Evolutionary conservation across 2,113 vertebrate species (phyloP).

Genomic region (Pelobates fuscus): DNA sequence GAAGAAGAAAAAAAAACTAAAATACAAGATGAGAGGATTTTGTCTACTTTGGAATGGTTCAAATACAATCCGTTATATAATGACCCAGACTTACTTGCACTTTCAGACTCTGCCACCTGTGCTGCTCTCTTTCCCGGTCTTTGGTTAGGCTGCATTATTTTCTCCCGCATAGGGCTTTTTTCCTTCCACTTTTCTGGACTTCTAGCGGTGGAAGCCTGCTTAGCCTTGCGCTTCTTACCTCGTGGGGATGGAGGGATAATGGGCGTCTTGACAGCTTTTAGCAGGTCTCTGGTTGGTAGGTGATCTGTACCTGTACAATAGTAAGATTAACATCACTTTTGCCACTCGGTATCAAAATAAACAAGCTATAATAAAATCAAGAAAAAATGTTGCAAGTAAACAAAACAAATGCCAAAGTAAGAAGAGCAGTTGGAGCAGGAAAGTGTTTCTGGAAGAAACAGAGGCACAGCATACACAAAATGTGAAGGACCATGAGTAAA

Average conservation of each 20-base stretch:
- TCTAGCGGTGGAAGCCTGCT: constrained; percentile 52
- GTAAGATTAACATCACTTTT: neutral
- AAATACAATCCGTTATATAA: too few relatives aligned
- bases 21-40: neutral
- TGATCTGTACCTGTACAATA: constrained; percentile 15
- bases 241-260: neutral
- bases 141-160: constrained; percentile 44
- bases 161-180: constrained; percentile 52
- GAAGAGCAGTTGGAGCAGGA: too few relatives aligned
- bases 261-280: neutral
- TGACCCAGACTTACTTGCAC: constrained; percentile 5
- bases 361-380: too few relatives aligned
- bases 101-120: neutral
- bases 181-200: constrained; percentile 55
- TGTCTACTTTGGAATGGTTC: too few relatives aligned
- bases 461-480: too few relatives aligned
- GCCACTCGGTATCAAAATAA: too few relatives aligned
- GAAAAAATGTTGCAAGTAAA: too few relatives aligned
- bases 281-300: constrained; percentile 1
- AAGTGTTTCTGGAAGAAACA: too few relatives aligned
- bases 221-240: constrained; percentile 24
- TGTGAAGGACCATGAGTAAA: too few relatives aligned
- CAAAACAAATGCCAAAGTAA: too few relatives aligned
- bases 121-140: neutral
- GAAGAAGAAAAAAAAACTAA: too few relatives aligned